These are phyloP conservation scores for Parnassius smintheus DNA, from an alignment of 2,888 invertebrate genomes.

Conservation along the genomic window DNA sequence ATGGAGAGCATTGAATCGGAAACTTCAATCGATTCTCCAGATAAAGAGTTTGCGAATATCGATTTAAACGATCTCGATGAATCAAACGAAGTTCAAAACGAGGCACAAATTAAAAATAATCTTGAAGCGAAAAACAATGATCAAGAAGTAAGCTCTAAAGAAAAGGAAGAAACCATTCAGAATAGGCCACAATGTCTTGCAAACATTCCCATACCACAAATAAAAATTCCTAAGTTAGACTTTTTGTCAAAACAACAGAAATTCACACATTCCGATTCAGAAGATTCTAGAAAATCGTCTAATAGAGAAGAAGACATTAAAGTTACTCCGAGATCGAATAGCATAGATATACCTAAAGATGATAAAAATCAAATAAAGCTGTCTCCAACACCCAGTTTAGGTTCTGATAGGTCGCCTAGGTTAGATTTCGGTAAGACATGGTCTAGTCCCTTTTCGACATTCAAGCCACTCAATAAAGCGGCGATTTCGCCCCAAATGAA, in stretches of 20 bases:
- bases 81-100: constrained; percentile 47
- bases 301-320: constrained; percentile 48
- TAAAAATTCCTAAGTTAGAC: constrained; percentile 70
- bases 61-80: constrained; percentile 70
- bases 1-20: constrained; percentile 80
- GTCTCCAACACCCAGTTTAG: constrained; percentile 58
- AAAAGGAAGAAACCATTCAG: constrained; percentile 49
- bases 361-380: constrained; percentile 51
- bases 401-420: constrained; percentile 59
- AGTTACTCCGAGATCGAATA: constrained; percentile 42
- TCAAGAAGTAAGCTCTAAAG: constrained; percentile 46
- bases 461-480: constrained; percentile 58
- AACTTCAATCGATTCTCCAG: constrained; percentile 75
- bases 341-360: constrained; percentile 49
- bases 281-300: constrained; percentile 54
- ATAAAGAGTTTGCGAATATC: constrained; percentile 68
- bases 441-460: constrained; percentile 60
- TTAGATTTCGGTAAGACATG: constrained; percentile 61
- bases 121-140: constrained; percentile 26
- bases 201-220: constrained; percentile 57
- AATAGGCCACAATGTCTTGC: constrained; percentile 41
- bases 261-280: constrained; percentile 55
- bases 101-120: constrained; percentile 43
- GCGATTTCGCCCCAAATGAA: constrained; percentile 47
- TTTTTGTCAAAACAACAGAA: constrained; percentile 46